Conservation (phyloP, 2,888 invertebrate species). For the Metalampra italica region DNA sequence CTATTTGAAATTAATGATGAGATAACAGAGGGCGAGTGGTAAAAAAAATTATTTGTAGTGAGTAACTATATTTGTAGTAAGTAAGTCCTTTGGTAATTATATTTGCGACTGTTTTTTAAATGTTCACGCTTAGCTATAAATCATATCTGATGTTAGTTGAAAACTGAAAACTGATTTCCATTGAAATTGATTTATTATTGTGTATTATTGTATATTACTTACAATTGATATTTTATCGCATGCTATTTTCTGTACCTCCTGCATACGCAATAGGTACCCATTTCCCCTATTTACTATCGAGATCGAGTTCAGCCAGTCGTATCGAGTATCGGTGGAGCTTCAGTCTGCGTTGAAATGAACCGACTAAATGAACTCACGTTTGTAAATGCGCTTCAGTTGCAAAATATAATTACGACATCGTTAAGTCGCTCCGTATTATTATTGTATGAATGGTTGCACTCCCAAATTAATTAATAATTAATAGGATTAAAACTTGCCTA, state of each 20-base stretch:
- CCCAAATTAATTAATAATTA: conserved; percentile 24
- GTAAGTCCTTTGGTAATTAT: too few species aligned
- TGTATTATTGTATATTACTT: too few species aligned
- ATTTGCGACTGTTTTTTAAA: too few species aligned
- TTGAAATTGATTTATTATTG: too few species aligned
- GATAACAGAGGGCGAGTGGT: too few species aligned
- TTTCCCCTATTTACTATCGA: conserved; percentile 41
- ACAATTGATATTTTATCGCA: neutral
- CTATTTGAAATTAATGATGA: too few species aligned
- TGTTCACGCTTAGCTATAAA: too few species aligned
- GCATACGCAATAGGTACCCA: conserved; percentile 20
- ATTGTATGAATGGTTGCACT: conserved; percentile 41
- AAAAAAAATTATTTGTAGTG: too few species aligned
- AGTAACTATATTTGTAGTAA: too few species aligned
- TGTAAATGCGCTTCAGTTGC: conserved; percentile 43
- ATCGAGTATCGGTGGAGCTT: conserved; percentile 31
- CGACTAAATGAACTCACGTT: conserved; percentile 41
- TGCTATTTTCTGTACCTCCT: neutral
- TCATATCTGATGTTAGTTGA: too few species aligned
- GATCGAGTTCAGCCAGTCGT: conserved; percentile 55
- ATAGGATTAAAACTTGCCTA: neutral
- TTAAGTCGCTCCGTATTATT: conserved; percentile 39
- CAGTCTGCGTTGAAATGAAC: conserved; percentile 43
- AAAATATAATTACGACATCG: conserved; percentile 40
- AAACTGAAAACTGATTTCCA: too few species aligned